Base-by-base conservation (phyloP, 2,113 vertebrate genomes). In the Hypocryptadius cinnamomeus region DNA sequence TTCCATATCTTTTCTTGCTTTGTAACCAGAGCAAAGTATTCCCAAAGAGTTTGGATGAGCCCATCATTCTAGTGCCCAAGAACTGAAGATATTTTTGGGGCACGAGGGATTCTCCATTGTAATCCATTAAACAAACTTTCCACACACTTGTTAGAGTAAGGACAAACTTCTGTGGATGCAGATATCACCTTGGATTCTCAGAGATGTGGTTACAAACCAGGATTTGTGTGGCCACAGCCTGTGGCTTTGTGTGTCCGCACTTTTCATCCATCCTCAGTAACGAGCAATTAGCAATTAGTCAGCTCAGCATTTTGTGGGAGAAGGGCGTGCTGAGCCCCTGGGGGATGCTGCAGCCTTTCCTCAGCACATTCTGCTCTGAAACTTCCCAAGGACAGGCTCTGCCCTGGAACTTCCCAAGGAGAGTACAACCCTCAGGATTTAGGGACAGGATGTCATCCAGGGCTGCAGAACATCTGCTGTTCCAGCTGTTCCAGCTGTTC, bases 361-460 rank as follows among this genome's bases (percentile, higher is more conserved):
- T 53, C 53, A 28, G 51, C 65, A 66, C 19, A 4, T 79, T 42
- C 44, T 44, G 45, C 88, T 47, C 4, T 16, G 21, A 7, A 40
- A 69, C 30, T 33, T 40, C 45, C 64, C 69, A 9, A 35, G 70
- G 70, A 42, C 35, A 7, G n/a, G 35, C 42, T 17, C 42, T 42
- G 42, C 42, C 15, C 15, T 42, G 42, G 7, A 42, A 42, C 42
- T 33, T 40, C 45, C 64, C 69, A 9, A 35, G 60, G 31, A 31
- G 48, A 5, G 2, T 0, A 0, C 1, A 6, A 28, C 23, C 24
- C 35, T 51, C 0, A 0, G 23, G 37, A 7, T 50, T 30, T 5
- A 3, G 0, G 13, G 40, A 22, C 20, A 15, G 39, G 31, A 15
- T 0, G 0, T 4, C 33, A 2, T 9, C 48, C 54, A 7, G 19